Conservation (phyloP, 2,888 invertebrate species). For the Liopterus haemorrhoidalis region DNA sequence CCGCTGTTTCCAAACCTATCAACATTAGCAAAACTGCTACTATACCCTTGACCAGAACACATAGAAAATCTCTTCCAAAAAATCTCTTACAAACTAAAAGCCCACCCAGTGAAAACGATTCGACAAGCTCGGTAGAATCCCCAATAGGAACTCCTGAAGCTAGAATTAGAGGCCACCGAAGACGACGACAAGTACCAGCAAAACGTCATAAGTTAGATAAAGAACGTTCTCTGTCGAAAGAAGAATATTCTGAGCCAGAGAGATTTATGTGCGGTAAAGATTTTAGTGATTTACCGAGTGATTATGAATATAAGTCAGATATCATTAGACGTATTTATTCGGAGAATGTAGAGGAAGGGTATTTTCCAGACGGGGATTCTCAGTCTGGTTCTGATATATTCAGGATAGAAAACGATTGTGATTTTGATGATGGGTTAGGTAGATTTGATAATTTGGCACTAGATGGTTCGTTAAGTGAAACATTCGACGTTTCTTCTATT, state of each 20-base stretch:
- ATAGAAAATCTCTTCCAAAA: conserved; percentile 51
- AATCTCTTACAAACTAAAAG: conserved; percentile 59
- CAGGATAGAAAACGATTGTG: conserved; percentile 45
- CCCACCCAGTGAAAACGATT: conserved; percentile 69
- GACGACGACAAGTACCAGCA: conserved; percentile 58
- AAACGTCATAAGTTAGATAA: conserved; percentile 54
- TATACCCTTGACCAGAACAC: conserved; percentile 42
- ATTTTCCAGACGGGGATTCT: conserved; percentile 56
- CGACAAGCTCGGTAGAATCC: conserved; percentile 67
- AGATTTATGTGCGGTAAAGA: conserved; percentile 20
- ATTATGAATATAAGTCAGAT: conserved; percentile 21
- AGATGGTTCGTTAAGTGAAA: conserved; percentile 44
- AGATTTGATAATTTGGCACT: conserved; percentile 58
- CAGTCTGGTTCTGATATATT: conserved; percentile 49
- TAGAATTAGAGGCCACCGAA: conserved; percentile 58
- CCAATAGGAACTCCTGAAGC: conserved; percentile 50
- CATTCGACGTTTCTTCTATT: conserved; percentile 67
- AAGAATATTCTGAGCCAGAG: conserved; percentile 40
- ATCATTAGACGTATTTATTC: conserved; percentile 29
- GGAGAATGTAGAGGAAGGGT: conserved; percentile 53
- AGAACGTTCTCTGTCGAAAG: conserved; percentile 39
- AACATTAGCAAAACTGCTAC: conserved; percentile 57
- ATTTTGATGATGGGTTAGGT: conserved; percentile 54
- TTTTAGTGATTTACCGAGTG: conserved; percentile 20
- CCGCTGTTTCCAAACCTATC: conserved; percentile 54